Evolutionary conservation across 2,888 invertebrate species (phyloP).

Genomic region (Platerodrilus igneus): DNA sequence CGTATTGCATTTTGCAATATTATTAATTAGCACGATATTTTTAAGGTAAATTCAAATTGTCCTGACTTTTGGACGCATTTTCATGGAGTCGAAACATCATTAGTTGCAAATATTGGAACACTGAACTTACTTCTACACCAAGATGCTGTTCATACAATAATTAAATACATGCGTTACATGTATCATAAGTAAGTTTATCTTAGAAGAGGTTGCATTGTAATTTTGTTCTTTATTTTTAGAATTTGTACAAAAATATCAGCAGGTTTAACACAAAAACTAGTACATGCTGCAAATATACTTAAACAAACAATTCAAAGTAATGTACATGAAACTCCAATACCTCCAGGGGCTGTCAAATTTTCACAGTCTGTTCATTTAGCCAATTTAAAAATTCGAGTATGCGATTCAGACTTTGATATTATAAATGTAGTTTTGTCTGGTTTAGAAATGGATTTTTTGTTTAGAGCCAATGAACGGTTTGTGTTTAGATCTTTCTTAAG

Average conservation of each 20-base stretch:
- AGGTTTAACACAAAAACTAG: slow-evolving; percentile 32
- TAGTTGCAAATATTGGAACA: slow-evolving; percentile 65
- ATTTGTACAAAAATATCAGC: slow-evolving; percentile 35
- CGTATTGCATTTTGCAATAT: too few relatives aligned
- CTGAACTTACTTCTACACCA: slow-evolving; percentile 65
- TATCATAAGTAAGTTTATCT: slow-evolving; percentile 53
- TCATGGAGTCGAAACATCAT: slow-evolving; percentile 72
- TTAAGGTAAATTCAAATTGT: slow-evolving; percentile 76
- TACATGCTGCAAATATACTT: slow-evolving; percentile 37
- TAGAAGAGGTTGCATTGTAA: slow-evolving; percentile 18
- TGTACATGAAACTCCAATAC: slow-evolving; percentile 59
- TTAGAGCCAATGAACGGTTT: slow-evolving; percentile 72
- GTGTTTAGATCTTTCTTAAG: slow-evolving; percentile 66
- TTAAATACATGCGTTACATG: slow-evolving; percentile 64
- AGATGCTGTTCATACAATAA: slow-evolving; percentile 65
- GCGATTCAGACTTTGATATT: slow-evolving; percentile 67
- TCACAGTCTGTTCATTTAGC: slow-evolving; percentile 63
- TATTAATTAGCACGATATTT: too few relatives aligned
- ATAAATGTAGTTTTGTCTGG: slow-evolving; percentile 62
- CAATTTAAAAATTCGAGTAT: slow-evolving; percentile 60
- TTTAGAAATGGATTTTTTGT: slow-evolving; percentile 70
- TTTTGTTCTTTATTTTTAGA: slow-evolving; percentile 24
- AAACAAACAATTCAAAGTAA: slow-evolving; percentile 13
- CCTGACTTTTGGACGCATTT: slow-evolving; percentile 79
- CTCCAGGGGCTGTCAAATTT: slow-evolving; percentile 70